Conservation (phyloP, 35 echinoderm and acorn worm genomes). For the Amphiura filiformis region DNA sequence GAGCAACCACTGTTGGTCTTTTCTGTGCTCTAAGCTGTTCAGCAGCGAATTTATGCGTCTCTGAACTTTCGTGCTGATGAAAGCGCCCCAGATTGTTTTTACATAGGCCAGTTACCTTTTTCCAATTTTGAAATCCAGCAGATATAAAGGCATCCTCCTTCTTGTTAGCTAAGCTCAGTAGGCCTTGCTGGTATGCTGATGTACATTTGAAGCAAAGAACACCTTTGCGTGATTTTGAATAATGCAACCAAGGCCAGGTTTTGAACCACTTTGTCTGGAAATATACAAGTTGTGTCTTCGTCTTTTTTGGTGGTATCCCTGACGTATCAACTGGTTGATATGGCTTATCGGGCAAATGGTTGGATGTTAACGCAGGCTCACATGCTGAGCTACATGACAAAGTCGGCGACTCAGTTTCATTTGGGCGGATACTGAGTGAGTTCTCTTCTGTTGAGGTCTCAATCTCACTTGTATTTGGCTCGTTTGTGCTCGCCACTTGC, state of each 20-base stretch:
- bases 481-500: too few species aligned
- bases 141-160: constrained; percentile 38
- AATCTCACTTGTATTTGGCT: too few species aligned
- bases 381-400: too few species aligned
- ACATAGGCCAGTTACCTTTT: constrained; percentile 41
- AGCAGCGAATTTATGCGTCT: constrained; percentile 14
- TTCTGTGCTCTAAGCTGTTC: neutral
- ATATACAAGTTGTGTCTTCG: too few species aligned
- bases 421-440: too few species aligned
- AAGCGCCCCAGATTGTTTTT: too few species aligned
- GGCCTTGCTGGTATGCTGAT: neutral
- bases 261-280: constrained; percentile 54
- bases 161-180: neutral
- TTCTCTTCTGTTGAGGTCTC: too few species aligned
- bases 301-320: too few species aligned
- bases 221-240: neutral
- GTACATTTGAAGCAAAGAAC: constrained; percentile 36
- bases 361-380: too few species aligned
- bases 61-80: constrained; percentile 41
- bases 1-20: constrained; percentile 5
- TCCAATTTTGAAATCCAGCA: constrained; percentile 61
- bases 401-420: too few species aligned
- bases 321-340: too few species aligned
- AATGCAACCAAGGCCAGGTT: constrained; percentile 58
- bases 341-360: too few species aligned